Evolutionary conservation across 2,113 vertebrate genomes (phyloP).

Genomic region (Chinchilla lanigera): DNA sequence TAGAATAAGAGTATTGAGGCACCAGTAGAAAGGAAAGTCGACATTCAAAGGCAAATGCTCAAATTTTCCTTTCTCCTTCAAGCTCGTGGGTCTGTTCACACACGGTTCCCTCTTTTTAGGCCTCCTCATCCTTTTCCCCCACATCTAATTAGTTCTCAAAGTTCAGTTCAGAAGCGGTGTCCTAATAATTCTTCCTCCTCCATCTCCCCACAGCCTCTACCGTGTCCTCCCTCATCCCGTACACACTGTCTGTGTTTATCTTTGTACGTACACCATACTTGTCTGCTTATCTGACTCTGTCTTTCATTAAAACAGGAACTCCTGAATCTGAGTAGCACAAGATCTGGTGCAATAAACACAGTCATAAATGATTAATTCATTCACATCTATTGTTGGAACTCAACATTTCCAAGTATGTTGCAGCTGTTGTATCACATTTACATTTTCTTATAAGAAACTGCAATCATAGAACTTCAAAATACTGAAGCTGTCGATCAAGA

Average conservation of each 20-base stretch:
- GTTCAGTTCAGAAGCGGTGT: neutral
- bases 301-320: neutral
- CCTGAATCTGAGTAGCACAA: neutral
- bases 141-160: constrained; percentile 21
- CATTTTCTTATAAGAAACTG: constrained; percentile 34
- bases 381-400: neutral
- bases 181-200: neutral
- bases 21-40: neutral
- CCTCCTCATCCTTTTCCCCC: neutral
- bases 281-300: neutral
- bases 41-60: neutral
- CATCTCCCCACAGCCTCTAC: neutral
- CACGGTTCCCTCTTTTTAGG: neutral
- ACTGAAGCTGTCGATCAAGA: neutral
- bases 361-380: neutral
- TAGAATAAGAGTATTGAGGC: neutral
- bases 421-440: constrained; percentile 23
- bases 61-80: neutral
- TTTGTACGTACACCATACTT: neutral
- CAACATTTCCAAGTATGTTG: neutral
- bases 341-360: neutral
- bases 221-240: neutral
- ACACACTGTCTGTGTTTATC: neutral
- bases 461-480: constrained; percentile 9
- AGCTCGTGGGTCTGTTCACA: neutral